Base-by-base conservation (phyloP, 2,113 vertebrate species). In the Muscicapa adusta region DNA sequence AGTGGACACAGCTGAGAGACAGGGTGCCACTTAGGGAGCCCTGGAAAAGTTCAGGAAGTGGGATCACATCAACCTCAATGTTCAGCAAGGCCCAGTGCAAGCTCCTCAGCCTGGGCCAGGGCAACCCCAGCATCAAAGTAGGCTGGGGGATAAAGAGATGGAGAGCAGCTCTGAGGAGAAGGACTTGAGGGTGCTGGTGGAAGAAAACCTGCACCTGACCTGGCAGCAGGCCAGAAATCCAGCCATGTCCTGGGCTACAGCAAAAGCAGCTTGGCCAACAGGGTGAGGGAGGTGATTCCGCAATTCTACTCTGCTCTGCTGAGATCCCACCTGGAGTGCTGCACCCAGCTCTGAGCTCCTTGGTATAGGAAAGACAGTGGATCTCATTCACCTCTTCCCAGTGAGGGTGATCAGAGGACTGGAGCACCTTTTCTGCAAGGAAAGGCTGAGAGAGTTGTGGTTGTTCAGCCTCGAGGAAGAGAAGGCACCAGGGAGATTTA, bases 71-170 rank as follows among this genome's bases (percentile, higher is more conserved):
- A 60, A 60, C 33, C 3, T 68, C 38, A 60, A 8, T 26, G 25
- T 14, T 56, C 40, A 56, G 54, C 8, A 22, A 56, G 19, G 29
- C 19, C 29, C 20, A 47, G 48, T 6, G 16, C 48, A 78, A 56
- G 10, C 56, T 62, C 47, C 29, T 25, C 56, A 17, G 42, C 13
- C 6, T 40, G 18, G 12, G 19, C 62, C n/a, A 63, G 10, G 13
- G 40, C n/a, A 61, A 38, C 5, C 10, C 18, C 0, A 0, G 34
- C 29, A 88, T 34, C 48, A 62, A 1, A 14, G 31, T 19, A 47
- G 29, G 13, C 29, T 20, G 25, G 6, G 29, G 29, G 2, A 48
- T 48, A 47, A 48, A 62, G 19, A 15, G n/a, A 24, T 9, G 36
- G 19, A 56, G 29, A 48, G 18, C 5, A 56, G 23, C 28, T 56